Evolutionary conservation across 1,140 invertebrate genomes (phyloP).

Genomic region (Lasioglossum baleicum): DNA sequence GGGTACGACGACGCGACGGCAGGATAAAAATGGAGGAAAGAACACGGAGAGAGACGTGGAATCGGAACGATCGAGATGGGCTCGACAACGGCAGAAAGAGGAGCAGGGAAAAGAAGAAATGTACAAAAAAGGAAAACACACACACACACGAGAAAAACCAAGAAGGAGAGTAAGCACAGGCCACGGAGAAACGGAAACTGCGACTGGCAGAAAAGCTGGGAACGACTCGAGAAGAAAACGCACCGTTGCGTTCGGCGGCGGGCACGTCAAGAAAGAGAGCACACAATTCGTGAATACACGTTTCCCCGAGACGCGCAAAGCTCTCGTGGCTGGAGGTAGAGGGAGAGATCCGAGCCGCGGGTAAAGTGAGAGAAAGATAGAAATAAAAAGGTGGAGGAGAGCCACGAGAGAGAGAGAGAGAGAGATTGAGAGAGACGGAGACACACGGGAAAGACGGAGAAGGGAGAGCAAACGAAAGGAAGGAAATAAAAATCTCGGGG

Average conservation of each 20-base stretch:
- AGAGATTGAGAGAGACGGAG: no score
- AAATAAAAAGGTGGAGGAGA: conserved; percentile 15
- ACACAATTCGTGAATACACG: conserved; percentile 42
- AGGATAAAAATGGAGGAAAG: conserved; percentile 9
- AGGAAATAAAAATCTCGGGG: conserved; percentile 14
- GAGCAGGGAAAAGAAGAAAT: conserved; percentile 19
- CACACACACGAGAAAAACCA: not conserved
- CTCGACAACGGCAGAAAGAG: not conserved
- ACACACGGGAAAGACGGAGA: not conserved
- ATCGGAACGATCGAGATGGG: conserved; percentile 16
- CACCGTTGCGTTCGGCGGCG: conserved; percentile 48
- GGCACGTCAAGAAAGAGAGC: conserved; percentile 22
- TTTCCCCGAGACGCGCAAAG: conserved; percentile 40
- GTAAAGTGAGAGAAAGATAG: not conserved
- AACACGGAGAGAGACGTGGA: not conserved
- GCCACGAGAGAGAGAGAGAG: conserved; percentile 3
- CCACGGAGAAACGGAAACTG: conserved; percentile 39
- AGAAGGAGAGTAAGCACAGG: conserved; percentile 40
- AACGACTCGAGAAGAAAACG: conserved; percentile 58
- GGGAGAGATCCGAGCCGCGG: not conserved
- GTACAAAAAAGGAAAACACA: not conserved
- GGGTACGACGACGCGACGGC: not conserved
- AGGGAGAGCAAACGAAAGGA: conserved; percentile 9
- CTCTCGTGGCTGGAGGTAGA: conserved; percentile 14
- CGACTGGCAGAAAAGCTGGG: conserved; percentile 56